Base-by-base conservation (phyloP, 2,888 invertebrate genomes). In the Tetramorium bicarinatum region DNA sequence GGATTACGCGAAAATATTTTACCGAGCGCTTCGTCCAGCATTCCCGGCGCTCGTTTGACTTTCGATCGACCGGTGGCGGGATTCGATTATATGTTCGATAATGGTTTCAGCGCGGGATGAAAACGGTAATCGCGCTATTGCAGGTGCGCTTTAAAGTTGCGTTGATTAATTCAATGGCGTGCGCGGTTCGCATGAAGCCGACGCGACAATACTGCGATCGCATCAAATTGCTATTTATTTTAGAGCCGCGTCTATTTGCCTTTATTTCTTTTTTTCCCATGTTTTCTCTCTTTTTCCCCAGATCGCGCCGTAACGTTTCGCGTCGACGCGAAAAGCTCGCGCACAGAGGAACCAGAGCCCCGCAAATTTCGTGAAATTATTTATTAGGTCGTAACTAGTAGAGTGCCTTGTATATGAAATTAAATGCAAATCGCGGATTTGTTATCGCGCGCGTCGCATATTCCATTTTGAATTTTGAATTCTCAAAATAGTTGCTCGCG, bases 1-100 rank as follows among this genome's bases (percentile, higher is more conserved):
- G 11, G 47, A 54, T 77, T 77, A 44, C 69, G 11, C 54, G 41
- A 67, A 77, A 77, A 77, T 77, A 77, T 77, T 77, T 77, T 77
- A 67, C 67, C 67, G n/a, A 56, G n/a, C n/a, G 69, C 41, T 59
- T 47, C 59, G 3, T 8, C 11, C 41, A 21, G 21, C 18, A 62
- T 75, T 71, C 6, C 6, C 13, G 21, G 44, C 13, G 34, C 59
- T 59, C 47, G 79, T 79, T 79, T 79, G 71, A 79, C 56, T 79
- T 38, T 71, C 25, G 47, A 71, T 79, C 71, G 79, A 21, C 8
- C 56, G 69, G 1, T 29, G 15, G 29, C 11, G 67, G 49, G 15
- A 79, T 79, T 71, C 71, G 59, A 79, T 79, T 79, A 71, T 67
- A 59, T 29, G 52, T 71, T 59, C 79, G 56, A 59, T 59, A 69